Conservation (phyloP, 1,140 invertebrate species). For the Stratiolaelaps scimitus region DNA sequence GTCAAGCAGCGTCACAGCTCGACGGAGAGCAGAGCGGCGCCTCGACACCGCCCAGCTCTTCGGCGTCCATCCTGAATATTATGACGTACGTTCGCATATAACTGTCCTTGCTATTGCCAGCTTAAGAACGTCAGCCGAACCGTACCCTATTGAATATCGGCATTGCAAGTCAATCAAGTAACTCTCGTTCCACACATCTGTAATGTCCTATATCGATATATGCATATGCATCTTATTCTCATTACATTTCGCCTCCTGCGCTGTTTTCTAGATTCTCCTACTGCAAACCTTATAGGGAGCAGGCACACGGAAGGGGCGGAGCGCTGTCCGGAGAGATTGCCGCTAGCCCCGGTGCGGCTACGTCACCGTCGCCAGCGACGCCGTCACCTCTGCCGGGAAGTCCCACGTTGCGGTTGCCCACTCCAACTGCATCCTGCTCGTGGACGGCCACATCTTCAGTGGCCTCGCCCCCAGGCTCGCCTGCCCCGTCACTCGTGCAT, state of each 20-base stretch:
- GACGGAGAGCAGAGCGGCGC: too few species aligned
- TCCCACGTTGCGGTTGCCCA: not conserved
- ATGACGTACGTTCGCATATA: too few species aligned
- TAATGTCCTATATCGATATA: not conserved
- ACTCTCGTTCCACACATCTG: not conserved
- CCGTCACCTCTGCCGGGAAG: constrained; percentile 13
- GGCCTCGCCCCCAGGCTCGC: too few species aligned
- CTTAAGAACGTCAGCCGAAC: not conserved
- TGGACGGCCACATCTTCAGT: too few species aligned
- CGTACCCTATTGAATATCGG: too few species aligned
- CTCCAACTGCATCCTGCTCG: too few species aligned
- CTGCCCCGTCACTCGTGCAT: too few species aligned
- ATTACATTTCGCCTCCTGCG: not conserved
- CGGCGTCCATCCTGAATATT: too few species aligned
- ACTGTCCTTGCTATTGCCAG: not conserved
- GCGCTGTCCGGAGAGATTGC: constrained; percentile 28
- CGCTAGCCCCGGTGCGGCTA: constrained; percentile 15
- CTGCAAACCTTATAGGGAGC: constrained; percentile 65
- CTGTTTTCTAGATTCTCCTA: constrained; percentile 52
- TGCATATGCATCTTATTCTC: not conserved
- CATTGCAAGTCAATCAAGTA: too few species aligned
- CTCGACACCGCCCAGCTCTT: too few species aligned
- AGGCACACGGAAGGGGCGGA: constrained; percentile 3
- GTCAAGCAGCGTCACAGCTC: too few species aligned
- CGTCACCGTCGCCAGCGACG: constrained; percentile 24